Conservation (phyloP, 2,797 vertebrate species). For the Falco biarmicus region DNA sequence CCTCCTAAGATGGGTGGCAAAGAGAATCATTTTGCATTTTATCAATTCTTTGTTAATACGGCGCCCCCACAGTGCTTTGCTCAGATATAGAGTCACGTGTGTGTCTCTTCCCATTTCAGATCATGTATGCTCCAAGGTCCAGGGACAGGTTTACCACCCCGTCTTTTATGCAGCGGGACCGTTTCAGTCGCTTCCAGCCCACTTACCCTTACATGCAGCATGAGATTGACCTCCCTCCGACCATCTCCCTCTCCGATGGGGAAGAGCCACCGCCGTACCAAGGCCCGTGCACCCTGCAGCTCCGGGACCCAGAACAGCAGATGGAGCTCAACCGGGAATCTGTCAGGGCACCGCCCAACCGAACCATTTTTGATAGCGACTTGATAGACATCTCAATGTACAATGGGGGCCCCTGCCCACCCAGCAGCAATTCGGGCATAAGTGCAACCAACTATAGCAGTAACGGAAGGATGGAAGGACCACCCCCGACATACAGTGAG, state of each 20-base stretch:
- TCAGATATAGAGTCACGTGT: not conserved
- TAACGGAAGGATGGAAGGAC: slow-evolving; percentile 91
- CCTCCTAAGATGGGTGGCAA: not conserved
- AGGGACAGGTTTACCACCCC: slow-evolving; percentile 84
- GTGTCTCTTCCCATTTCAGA: slow-evolving; percentile 73
- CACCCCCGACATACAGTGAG: slow-evolving; percentile 94
- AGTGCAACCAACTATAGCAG: slow-evolving; percentile 91
- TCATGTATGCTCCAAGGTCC: slow-evolving; percentile 82
- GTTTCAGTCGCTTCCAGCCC: slow-evolving; percentile 89
- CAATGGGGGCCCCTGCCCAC: slow-evolving; percentile 89
- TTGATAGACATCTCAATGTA: slow-evolving; percentile 80
- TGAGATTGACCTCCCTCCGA: slow-evolving; percentile 90
- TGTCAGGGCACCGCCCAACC: slow-evolving; percentile 83
- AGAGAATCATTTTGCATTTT: not conserved
- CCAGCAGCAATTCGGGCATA: slow-evolving; percentile 96
- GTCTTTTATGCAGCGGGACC: slow-evolving; percentile 85
- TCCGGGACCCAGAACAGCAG: slow-evolving; percentile 89
- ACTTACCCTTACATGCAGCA: slow-evolving; percentile 89
- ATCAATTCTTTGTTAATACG: accelerated
- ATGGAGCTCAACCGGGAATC: slow-evolving; percentile 90
- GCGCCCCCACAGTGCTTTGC: accelerated
- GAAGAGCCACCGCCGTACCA: slow-evolving; percentile 90
- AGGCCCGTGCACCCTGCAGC: slow-evolving; percentile 87
- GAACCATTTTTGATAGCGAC: slow-evolving; percentile 85
- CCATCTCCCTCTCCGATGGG: slow-evolving; percentile 89